A percentile compares a stretch with the other conserved stretches of the same genome.
These are phyloP conservation scores for Phaethornis superciliosus DNA, from an alignment of 2,113 vertebrate species.

Conservation along the genomic window DNA sequence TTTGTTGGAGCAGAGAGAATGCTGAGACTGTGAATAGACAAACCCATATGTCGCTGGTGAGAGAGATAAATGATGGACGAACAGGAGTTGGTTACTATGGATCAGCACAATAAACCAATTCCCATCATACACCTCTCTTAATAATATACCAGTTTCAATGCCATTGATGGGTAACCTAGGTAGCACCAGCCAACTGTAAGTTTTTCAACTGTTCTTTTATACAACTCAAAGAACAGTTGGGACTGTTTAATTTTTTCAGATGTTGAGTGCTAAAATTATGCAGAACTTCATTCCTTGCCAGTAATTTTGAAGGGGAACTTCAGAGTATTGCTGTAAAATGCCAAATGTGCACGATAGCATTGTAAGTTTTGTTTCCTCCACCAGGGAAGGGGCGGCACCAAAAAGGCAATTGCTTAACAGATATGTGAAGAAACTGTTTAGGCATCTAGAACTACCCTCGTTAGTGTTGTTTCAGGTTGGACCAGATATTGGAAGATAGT, in stretches of 20 bases:
- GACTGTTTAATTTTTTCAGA: conserved; percentile 57
- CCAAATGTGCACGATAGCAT: not conserved
- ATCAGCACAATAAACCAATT: conserved; percentile 85
- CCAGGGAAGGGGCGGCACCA: not conserved
- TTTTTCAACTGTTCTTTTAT: conserved; percentile 74
- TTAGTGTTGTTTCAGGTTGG: not conserved
- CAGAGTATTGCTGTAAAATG: not conserved
- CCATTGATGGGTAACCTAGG: conserved; percentile 85
- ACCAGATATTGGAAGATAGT: not conserved
- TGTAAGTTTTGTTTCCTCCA: not conserved
- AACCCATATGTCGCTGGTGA: conserved; percentile 81
- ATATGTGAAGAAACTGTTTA: not conserved
- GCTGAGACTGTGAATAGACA: conserved; percentile 82
- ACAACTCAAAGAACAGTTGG: conserved; percentile 51
- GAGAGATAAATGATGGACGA: conserved; percentile 83
- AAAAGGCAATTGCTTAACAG: not conserved
- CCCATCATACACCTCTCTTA: conserved; percentile 83
- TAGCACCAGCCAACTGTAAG: conserved; percentile 82
- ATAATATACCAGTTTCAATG: conserved; percentile 81
- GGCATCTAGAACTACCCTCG: not conserved
- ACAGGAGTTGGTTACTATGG: conserved; percentile 80
- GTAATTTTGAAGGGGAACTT: conserved; percentile 48
- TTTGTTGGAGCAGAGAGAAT: conserved; percentile 83
- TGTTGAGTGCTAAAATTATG: conserved; percentile 28
- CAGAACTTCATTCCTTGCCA: conserved; percentile 24